Evolutionary conservation across 2,113 vertebrate species (phyloP), one percentile per base, ranked within the genome.

Genomic region (Carollia perspicillata): DNA sequence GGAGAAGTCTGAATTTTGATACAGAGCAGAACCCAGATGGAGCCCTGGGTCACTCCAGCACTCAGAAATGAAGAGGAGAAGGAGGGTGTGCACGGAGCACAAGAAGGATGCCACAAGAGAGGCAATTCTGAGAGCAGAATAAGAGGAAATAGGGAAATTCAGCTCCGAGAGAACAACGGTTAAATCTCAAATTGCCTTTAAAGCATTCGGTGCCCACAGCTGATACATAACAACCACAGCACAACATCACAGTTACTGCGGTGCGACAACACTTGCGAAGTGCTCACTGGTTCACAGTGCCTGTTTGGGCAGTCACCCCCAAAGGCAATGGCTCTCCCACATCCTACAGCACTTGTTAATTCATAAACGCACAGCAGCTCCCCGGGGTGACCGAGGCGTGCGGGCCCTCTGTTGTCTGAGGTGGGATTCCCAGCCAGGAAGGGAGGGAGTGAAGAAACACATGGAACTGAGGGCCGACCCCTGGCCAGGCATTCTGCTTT

Each of bases 161-260:
- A 68, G n/a, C 6, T 17, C 11, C 2, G 20, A n/a, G 40, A 74
- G 40, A 74, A 65, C 23, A 20, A 33, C 8, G 18, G n/a, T 33
- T 55, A 55, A 49, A 16, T 35, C 44, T 35, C 14, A 72, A 58
- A 26, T 11, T 79, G 65, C 23, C 22, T 49, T 37, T 12, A n/a
- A 84, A 68, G 60, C 18, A 5, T 58, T 58, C 16, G 20, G 0
- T 17, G n/a, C 28, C 1, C 5, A 58, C 51, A 18, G 28, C 4
- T 18, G 42, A 20, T 14, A 20, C 9, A 2, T 37, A 53, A 51
- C 22, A 44, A n/a, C 5, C 4, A 1, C 2, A 40, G 14, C 5
- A 1, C 6, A 6, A 23, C 5, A 9, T 26, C n/a, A 3, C 10
- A 13, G 16, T 35, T 22, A 58, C 16, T 23, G 18, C 11, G 3